Evolutionary conservation across 2,888 invertebrate species (phyloP), one percentile per base, ranked within the genome.

Genomic region (Drosophila austrosaltans): DNA sequence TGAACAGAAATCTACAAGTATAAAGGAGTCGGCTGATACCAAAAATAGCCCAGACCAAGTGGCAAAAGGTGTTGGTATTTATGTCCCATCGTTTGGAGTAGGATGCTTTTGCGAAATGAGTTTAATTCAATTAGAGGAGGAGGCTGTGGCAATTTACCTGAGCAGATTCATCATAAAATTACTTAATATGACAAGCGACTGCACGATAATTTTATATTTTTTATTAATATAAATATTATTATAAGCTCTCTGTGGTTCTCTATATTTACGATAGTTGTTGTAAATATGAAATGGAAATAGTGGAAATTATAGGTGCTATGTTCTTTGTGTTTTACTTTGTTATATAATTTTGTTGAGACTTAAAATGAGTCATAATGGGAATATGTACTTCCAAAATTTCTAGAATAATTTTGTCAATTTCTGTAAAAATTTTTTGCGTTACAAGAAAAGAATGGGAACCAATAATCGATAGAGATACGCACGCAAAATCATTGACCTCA

Each of bases 51-150:
- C n/a, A 39, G 39, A 44, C 54, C 65, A 20, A 5, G 48, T 54
- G 25, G 20, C 68, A 65, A 62, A 69, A 89, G 87, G 87, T 85
- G 87, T 63, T 70, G 76, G 62, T 75, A 87, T 74, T 84, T 76
- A 84, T 87, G 82, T 89, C 64, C 22, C 65, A 32, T 12, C 63
- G 58, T 75, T 70, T 63, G 60, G 32, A 59, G 70, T 69, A 76
- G 72, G 77, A 76, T 72, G 75, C 81, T 30, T 30, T 20, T 57
- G 69, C 68, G 56, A 69, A 75, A 69, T 82, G 87, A 72, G 73
- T 78, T 79, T 76, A 89, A 87, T 84, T 84, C 84, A 84, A 84
- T 84, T 84, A 84, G 89, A 75, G 68, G 82, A 84, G 89, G 76
- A 69, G 82, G 75, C 72, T 62, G 61, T 71, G 71, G 76, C 63